A percentile compares a stretch with the other conserved stretches of the same genome.
Evolutionary conservation across 2,888 invertebrate species (phyloP).

Genomic region (Iphiclides podalirius): DNA sequence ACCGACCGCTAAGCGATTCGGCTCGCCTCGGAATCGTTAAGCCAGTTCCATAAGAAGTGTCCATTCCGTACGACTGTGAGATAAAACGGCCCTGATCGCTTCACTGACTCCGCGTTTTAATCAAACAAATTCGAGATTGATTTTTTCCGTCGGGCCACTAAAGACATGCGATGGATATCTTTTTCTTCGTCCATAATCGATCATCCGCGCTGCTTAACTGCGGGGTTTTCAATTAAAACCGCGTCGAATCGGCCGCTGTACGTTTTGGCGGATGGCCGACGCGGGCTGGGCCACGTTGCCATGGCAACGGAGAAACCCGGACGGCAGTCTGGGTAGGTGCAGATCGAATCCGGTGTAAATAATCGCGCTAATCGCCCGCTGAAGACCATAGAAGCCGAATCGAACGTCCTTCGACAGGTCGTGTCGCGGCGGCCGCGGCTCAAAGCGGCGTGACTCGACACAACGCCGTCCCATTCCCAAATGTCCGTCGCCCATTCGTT

Average conservation of each 20-base stretch:
- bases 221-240: slow-evolving; percentile 27
- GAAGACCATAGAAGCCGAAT: slow-evolving; percentile 28
- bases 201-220: slow-evolving; percentile 14
- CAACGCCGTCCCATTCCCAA: slow-evolving; percentile 64
- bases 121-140: slow-evolving; percentile 33
- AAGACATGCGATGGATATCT: slow-evolving; percentile 20
- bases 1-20: slow-evolving; percentile 62
- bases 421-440: slow-evolving; percentile 62
- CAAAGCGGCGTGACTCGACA: slow-evolving; percentile 78
- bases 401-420: too few species aligned
- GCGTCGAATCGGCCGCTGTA: slow-evolving; percentile 27
- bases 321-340: slow-evolving; percentile 56
- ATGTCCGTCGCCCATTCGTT: slow-evolving; percentile 78
- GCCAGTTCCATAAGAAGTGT: slow-evolving; percentile 53
- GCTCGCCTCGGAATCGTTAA: slow-evolving; percentile 46
- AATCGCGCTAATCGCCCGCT: slow-evolving; percentile 66
- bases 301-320: slow-evolving; percentile 54
- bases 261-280: slow-evolving; percentile 11
- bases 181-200: slow-evolving; percentile 19
- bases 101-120: slow-evolving; percentile 39
- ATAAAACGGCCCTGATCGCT: slow-evolving; percentile 54
- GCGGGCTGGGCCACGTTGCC: slow-evolving; percentile 19
- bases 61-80: slow-evolving; percentile 47
- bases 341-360: slow-evolving; percentile 61
- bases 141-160: slow-evolving; percentile 28